These are phyloP conservation scores for Aspiorhynchus laticeps DNA, from an alignment of 2,113 vertebrate genomes.

Conservation along the genomic window DNA sequence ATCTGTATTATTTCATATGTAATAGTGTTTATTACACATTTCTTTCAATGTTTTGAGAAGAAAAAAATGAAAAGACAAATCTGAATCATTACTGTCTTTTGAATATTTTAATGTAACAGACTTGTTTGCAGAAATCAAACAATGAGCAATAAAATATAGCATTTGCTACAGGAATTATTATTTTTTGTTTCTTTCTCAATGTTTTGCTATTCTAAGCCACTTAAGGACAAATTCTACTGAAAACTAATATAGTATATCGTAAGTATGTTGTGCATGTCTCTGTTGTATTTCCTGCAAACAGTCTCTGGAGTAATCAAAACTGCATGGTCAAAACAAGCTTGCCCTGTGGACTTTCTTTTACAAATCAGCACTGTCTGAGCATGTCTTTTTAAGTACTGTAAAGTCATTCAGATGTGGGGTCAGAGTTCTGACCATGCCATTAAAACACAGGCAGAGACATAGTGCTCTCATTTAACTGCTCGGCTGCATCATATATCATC, in stretches of 20 bases:
- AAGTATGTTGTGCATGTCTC: neutral
- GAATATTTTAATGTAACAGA: neutral
- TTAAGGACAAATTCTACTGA: neutral
- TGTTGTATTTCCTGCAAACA: neutral
- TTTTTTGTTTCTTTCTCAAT: neutral
- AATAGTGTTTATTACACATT: neutral
- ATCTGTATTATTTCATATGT: neutral
- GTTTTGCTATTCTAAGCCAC: constrained; percentile 1
- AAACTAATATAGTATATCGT: neutral
- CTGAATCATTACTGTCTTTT: neutral
- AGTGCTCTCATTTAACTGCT: constrained; percentile 50
- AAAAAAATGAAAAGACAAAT: neutral
- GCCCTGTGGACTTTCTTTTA: constrained; percentile 25
- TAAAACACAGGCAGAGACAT: constrained; percentile 39
- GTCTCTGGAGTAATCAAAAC: constrained; percentile 13
- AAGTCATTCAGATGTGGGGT: constrained; percentile 40
- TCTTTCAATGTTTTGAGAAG: neutral
- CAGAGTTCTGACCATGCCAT: constrained; percentile 43
- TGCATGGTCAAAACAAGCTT: constrained; percentile 32
- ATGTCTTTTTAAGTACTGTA: constrained; percentile 36
- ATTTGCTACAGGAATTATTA: neutral
- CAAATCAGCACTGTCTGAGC: constrained; percentile 40
- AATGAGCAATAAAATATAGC: neutral
- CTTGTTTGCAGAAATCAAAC: constrained; percentile 1
- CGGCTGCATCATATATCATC: constrained; percentile 42